Evolutionary conservation across 2,113 vertebrate species (phyloP), one percentile per base, ranked within the genome.

Genomic region (Bagarius yarrelli): DNA sequence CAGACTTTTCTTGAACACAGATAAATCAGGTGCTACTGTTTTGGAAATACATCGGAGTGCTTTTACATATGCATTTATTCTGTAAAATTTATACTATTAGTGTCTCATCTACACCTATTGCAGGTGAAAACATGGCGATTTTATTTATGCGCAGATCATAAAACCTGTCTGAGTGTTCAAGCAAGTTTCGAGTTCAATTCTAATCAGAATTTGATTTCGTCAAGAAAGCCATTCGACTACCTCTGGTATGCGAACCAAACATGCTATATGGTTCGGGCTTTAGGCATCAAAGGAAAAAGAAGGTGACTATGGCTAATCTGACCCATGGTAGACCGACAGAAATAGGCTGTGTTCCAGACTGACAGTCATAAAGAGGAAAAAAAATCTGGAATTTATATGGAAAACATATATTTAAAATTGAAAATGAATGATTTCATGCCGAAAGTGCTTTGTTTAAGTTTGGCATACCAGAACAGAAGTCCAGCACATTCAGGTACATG

Each of bases 271-370:
- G 18, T 71, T 30, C 52, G 16, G 14, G n/a, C 23, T 16, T 23
- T 25, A 9, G n/a, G n/a, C n/a, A n/a, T n/a, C n/a, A n/a, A n/a
- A n/a, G 23, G 0, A 16, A 3, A 0, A 0, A 0, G 36, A 21
- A n/a, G 36, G 15, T 66, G 5, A n/a, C 27, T 25, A 25, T 70
- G 40, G 23, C 40, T 50, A 25, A 4, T 16, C 23, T 8, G 14
- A 8, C 23, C 5, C 18, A n/a, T 11, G 6, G 23, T 47, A 69
- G 21, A 5, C 8, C n/a, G 27, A 44, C 44, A 70, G 23, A 16
- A 47, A 70, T 9, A 8, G 5, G 16, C 18, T 8, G 1, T 40
- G 13, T n/a, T 69, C 34, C 15, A 8, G 67, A 50, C 40, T 4
- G 8, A 50, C 16, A 19, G 18, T 52, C 8, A 52, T 25, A 47